Percentiles rank a stretch among this genome's conserved stretches.
phyloP scores from a whole-genome alignment of 2,888 invertebrate species.

The Morpho deidamia region DNA sequence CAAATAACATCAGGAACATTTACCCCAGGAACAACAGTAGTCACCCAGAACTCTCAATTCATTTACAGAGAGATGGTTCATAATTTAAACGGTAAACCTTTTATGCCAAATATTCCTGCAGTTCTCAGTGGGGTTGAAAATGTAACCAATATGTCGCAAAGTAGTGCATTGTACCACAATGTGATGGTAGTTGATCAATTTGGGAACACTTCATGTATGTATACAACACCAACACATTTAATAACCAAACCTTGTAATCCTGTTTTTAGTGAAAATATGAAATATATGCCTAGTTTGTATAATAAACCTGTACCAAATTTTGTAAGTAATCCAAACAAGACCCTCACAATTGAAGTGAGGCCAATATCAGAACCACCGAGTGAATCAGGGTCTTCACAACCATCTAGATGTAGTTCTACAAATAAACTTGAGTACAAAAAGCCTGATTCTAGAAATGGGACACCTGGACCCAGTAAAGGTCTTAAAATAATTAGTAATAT shows the following conservation, averaged over 20 bases:
- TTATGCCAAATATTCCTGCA: conserved; percentile 57
- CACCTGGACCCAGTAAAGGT: conserved; percentile 52
- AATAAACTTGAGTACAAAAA: conserved; percentile 29
- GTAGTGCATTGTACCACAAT: conserved; percentile 67
- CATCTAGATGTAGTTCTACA: conserved; percentile 9
- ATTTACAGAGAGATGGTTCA: conserved; percentile 72
- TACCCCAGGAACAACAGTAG: conserved; percentile 62
- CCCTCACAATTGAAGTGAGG: conserved; percentile 63
- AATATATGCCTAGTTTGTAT: conserved; percentile 33
- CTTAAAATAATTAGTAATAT: conserved; percentile 73
- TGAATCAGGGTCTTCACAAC: conserved; percentile 24
- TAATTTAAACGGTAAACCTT: conserved; percentile 63
- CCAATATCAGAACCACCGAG: conserved; percentile 42
- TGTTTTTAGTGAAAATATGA: conserved; percentile 39
- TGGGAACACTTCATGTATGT: conserved; percentile 68
- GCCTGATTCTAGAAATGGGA: conserved; percentile 40
- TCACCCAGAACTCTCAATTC: conserved; percentile 69
- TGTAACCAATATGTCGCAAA: conserved; percentile 55
- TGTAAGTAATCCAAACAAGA: conserved; percentile 49
- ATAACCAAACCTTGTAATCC: conserved; percentile 46
- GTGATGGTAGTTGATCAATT: conserved; percentile 70
- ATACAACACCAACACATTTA: conserved; percentile 52
- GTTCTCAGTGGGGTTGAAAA: conserved; percentile 53
- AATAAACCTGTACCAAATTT: conserved; percentile 40
- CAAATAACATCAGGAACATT: conserved; percentile 49